Percentiles rank a stretch among this genome's conserved stretches.
Conservation (phyloP, 2,888 invertebrate genomes). For the Ichneumoninae sp. region DNA sequence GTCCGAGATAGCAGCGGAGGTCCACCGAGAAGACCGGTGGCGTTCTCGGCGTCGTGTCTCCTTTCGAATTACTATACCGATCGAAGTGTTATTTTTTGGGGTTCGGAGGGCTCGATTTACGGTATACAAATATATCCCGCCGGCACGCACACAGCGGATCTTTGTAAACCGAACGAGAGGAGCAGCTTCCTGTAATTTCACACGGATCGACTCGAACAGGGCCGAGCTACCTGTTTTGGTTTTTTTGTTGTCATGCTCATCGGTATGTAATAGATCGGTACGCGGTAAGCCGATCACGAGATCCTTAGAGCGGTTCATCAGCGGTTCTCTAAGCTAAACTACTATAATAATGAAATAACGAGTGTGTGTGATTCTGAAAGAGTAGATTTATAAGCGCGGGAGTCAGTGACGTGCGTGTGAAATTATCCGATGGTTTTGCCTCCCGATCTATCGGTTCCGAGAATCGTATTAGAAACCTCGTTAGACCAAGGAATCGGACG, state of each 20-base stretch:
- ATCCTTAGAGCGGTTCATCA: constrained; percentile 6
- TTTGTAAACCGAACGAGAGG: constrained; percentile 39
- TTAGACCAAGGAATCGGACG: constrained; percentile 56
- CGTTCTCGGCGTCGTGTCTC: constrained; percentile 63
- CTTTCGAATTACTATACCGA: constrained; percentile 61
- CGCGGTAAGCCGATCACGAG: constrained; percentile 45
- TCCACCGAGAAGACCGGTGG: constrained; percentile 64
- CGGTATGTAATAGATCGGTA: constrained; percentile 48
- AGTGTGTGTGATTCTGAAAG: constrained; percentile 54
- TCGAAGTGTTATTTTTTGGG: constrained; percentile 52
- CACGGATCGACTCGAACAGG: constrained; percentile 54
- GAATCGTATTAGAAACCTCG: constrained; percentile 65
- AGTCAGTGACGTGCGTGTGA: constrained; percentile 49
- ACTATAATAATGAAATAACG: constrained; percentile 56
- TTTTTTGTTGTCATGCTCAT: constrained; percentile 42
- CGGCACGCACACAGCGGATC: neutral
- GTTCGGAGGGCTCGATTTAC: constrained; percentile 17
- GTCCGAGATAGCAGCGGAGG: constrained; percentile 18
- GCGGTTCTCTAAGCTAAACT: constrained; percentile 30
- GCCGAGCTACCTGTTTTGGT: constrained; percentile 54
- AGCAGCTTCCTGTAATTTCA: constrained; percentile 70
- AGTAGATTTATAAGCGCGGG: constrained; percentile 53
- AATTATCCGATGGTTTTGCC: constrained; percentile 27
- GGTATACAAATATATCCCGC: constrained; percentile 24
- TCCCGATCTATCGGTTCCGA: constrained; percentile 46